phyloP scores from a whole-genome alignment of 1,140 invertebrate species.

The Zelostemma sp. region DNA sequence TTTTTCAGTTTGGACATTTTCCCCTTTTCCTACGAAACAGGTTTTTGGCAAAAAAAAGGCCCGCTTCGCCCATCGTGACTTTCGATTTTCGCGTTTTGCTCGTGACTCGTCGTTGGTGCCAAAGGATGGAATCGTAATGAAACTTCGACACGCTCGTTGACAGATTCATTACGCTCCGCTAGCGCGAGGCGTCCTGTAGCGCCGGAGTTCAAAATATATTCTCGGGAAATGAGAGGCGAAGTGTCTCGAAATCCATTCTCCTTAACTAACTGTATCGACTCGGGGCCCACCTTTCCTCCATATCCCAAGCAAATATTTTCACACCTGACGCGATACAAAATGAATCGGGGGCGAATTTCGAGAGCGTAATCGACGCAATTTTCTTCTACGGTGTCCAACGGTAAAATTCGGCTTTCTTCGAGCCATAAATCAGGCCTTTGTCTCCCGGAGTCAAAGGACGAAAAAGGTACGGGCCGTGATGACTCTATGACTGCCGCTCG shows the following conservation, averaged over 20 bases:
- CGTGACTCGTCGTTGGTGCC: background rate
- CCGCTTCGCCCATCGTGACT: background rate
- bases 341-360: background rate
- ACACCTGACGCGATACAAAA: background rate
- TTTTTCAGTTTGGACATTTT: background rate
- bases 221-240: background rate
- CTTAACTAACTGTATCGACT: background rate
- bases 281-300: background rate
- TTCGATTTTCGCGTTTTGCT: background rate
- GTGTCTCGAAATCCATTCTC: background rate
- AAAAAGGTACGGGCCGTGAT: background rate
- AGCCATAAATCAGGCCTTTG: background rate
- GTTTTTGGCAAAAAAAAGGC: background rate
- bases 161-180: background rate
- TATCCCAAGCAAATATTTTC: background rate
- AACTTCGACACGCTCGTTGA: slow-evolving; percentile 14
- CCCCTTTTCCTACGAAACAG: background rate
- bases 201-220: slow-evolving; percentile 4
- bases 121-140: slow-evolving; percentile 4
- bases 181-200: slow-evolving; percentile 5
- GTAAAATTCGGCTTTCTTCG: background rate
- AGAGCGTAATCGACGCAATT: background rate
- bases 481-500: background rate
- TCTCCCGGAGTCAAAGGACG: background rate
- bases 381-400: no score